Conservation (phyloP, 1,140 invertebrate species). For the Riptortus pedestris region DNA sequence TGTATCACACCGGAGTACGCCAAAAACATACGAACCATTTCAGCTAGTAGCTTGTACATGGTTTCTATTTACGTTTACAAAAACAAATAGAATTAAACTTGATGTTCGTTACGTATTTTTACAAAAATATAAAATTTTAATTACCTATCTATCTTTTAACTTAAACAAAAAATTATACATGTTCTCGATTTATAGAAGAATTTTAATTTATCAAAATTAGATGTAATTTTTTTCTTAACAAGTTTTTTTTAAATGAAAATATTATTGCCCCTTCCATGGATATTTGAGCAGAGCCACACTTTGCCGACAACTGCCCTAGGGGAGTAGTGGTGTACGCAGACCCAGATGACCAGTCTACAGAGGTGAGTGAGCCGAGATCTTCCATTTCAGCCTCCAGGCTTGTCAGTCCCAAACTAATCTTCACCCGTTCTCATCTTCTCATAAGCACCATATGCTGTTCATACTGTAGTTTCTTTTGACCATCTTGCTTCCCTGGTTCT, state of each 20-base stretch:
- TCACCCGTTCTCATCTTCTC: too few species aligned
- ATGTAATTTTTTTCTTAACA: constrained; percentile 5
- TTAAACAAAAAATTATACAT: constrained; percentile 12
- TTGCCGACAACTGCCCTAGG: neutral
- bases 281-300: constrained; percentile 4
- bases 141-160: constrained; percentile 12
- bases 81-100: constrained; percentile 14
- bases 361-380: too few species aligned
- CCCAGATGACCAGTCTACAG: too few species aligned
- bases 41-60: constrained; percentile 14
- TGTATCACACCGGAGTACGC: constrained; percentile 11
- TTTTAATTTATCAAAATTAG: constrained; percentile 11
- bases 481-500: too few species aligned
- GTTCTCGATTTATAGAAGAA: constrained; percentile 10
- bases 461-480: too few species aligned
- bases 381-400: too few species aligned
- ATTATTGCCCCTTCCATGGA: neutral
- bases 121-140: constrained; percentile 13
- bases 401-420: too few species aligned
- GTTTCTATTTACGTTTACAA: constrained; percentile 13
- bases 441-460: too few species aligned
- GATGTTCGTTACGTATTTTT: constrained; percentile 17
- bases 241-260: constrained; percentile 8
- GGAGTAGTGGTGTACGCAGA: neutral
- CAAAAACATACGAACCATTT: constrained; percentile 13